Evolutionary conservation across 2,113 vertebrate species (phyloP).

Genomic region (Australoheros scitulus): DNA sequence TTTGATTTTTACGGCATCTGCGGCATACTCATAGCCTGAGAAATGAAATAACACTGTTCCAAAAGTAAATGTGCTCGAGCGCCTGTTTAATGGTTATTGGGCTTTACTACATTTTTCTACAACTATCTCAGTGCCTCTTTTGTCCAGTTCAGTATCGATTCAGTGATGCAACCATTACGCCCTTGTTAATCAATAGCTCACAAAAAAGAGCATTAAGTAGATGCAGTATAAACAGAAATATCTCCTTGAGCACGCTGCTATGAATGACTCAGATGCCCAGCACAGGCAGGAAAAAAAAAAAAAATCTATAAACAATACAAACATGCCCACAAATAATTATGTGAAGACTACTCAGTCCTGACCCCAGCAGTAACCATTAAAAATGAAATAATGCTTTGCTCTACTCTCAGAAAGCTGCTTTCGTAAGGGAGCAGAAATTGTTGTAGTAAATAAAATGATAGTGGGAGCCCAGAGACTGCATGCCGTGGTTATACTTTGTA

Average conservation of each 20-base stretch:
- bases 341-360: constrained; percentile 27
- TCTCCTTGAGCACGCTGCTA: constrained; percentile 14
- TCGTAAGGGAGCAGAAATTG: constrained; percentile 33
- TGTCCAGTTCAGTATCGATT: constrained; percentile 49
- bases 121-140: constrained; percentile 35
- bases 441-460: constrained; percentile 56
- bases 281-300: not conserved
- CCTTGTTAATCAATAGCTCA: constrained; percentile 51
- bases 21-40: not conserved
- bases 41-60: constrained; percentile 1
- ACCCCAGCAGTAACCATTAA: constrained; percentile 56
- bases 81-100: constrained; percentile 19
- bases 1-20: constrained; percentile 7
- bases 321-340: constrained; percentile 39
- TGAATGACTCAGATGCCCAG: constrained; percentile 16
- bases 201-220: constrained; percentile 47
- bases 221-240: constrained; percentile 33
- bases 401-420: constrained; percentile 39
- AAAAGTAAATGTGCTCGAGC: constrained; percentile 9
- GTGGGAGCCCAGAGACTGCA: constrained; percentile 33
- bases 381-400: constrained; percentile 53
- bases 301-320: constrained; percentile 55
- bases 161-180: constrained; percentile 37
- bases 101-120: constrained; percentile 50
- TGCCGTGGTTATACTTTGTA: constrained; percentile 37